Conservation (phyloP, 2,888 invertebrate species). For the Nemurella pictetii region DNA sequence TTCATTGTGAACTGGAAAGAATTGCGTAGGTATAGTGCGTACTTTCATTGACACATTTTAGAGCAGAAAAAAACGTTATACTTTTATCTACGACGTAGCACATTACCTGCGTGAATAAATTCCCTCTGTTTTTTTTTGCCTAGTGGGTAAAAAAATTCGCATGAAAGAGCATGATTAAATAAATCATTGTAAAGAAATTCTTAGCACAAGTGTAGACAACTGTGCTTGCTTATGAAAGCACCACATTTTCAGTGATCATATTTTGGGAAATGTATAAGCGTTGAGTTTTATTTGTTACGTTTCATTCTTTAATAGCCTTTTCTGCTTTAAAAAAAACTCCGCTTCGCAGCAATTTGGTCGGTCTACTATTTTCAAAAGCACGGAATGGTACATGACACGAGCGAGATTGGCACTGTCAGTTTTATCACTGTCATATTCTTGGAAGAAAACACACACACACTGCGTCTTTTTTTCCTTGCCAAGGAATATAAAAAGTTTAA, state of each 20-base stretch:
- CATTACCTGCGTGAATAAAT: background rate
- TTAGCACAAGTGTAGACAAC: background rate
- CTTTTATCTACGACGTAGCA: background rate
- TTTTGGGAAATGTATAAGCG: background rate
- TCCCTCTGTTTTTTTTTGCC: background rate
- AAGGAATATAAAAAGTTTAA: background rate
- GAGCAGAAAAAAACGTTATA: background rate
- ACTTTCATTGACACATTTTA: background rate
- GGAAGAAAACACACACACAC: background rate
- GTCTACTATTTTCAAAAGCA: background rate
- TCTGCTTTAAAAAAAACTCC: background rate
- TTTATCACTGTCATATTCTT: conserved; percentile 4
- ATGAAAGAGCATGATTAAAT: background rate
- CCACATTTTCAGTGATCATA: background rate
- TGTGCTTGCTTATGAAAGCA: background rate
- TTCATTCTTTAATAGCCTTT: background rate
- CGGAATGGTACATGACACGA: background rate
- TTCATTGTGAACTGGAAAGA: background rate
- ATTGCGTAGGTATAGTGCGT: background rate
- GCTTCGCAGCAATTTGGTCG: background rate
- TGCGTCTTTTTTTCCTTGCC: background rate
- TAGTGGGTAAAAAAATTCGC: background rate
- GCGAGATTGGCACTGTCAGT: conserved; percentile 12
- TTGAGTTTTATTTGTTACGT: background rate
- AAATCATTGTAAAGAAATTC: background rate